Percentiles rank a stretch among this genome's conserved stretches.
phyloP scores from a whole-genome alignment of 2,113 vertebrate genomes.

The Lagenorhynchus albirostris region DNA sequence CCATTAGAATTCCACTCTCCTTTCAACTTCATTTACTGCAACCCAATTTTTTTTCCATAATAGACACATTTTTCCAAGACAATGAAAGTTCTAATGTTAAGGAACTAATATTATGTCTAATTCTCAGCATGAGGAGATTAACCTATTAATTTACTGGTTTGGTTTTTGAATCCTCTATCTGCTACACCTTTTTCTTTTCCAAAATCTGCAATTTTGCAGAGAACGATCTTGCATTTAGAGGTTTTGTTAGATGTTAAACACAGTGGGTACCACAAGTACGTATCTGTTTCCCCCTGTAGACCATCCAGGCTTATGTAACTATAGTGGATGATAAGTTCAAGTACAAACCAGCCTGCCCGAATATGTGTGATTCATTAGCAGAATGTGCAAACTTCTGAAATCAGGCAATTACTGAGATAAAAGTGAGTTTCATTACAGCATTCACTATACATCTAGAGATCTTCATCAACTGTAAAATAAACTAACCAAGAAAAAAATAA shows the following conservation, averaged over 20 bases:
- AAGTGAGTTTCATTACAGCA: neutral
- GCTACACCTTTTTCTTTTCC: neutral
- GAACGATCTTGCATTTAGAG: neutral
- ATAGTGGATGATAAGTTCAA: neutral
- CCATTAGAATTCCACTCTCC: neutral
- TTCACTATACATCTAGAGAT: neutral
- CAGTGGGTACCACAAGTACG: neutral
- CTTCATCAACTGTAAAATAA: neutral
- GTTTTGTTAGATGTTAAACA: neutral
- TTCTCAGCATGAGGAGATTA: conserved; percentile 15
- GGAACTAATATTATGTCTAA: neutral
- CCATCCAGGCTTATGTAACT: neutral
- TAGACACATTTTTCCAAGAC: neutral
- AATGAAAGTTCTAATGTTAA: conserved; percentile 4
- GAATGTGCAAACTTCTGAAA: neutral
- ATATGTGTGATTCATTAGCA: neutral
- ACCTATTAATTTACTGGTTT: neutral
- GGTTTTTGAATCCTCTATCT: neutral
- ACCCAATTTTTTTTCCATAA: neutral
- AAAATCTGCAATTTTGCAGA: conserved; percentile 19
- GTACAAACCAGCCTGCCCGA: neutral
- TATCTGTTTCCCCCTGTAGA: neutral
- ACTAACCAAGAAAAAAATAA: neutral
- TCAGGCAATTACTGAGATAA: neutral
- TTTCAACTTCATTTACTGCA: conserved; percentile 15